A percentile compares a stretch with the other conserved stretches of the same genome.
These are phyloP conservation scores for Sweltsa coloradensis DNA, from an alignment of 1,140 invertebrate genomes.

Conservation along the genomic window DNA sequence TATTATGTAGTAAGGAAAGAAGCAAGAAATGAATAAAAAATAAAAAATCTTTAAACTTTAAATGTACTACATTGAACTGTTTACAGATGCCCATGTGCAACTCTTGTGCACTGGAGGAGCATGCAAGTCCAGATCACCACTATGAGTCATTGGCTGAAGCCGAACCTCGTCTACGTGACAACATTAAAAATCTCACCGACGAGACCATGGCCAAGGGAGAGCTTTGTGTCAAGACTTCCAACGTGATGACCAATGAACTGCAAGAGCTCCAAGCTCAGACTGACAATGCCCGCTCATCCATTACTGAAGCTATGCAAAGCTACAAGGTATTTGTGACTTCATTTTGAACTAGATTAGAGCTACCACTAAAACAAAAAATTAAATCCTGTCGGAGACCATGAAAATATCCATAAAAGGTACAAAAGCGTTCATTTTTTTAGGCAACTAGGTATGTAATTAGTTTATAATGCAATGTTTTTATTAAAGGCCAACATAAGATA, in stretches of 20 bases:
- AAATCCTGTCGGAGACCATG: too few relatives aligned
- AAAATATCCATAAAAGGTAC: too few relatives aligned
- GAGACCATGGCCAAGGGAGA: constrained; percentile 60
- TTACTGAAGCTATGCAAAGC: constrained; percentile 71
- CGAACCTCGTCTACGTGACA: constrained; percentile 58
- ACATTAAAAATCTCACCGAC: constrained; percentile 54
- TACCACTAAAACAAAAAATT: too few relatives aligned
- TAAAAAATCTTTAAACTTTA: constrained; percentile 1
- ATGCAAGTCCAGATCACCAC: constrained; percentile 65
- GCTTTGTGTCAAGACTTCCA: constrained; percentile 60
- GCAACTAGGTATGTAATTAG: too few relatives aligned
- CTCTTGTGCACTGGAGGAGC: constrained; percentile 66
- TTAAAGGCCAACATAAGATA: too few relatives aligned
- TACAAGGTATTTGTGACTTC: too few relatives aligned
- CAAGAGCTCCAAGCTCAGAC: constrained; percentile 73
- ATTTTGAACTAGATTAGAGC: too few relatives aligned
- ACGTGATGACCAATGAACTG: constrained; percentile 60
- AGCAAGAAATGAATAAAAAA: too few relatives aligned
- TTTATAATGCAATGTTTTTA: too few relatives aligned
- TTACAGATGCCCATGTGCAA: constrained; percentile 54
- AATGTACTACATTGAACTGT: neutral
- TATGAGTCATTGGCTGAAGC: constrained; percentile 64
- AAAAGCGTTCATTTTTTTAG: too few relatives aligned
- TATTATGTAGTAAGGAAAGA: too few relatives aligned
- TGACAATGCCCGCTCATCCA: constrained; percentile 71